These are phyloP conservation scores for Chroicocephalus ridibundus DNA, from an alignment of 2,113 vertebrate species.

Conservation along the genomic window DNA sequence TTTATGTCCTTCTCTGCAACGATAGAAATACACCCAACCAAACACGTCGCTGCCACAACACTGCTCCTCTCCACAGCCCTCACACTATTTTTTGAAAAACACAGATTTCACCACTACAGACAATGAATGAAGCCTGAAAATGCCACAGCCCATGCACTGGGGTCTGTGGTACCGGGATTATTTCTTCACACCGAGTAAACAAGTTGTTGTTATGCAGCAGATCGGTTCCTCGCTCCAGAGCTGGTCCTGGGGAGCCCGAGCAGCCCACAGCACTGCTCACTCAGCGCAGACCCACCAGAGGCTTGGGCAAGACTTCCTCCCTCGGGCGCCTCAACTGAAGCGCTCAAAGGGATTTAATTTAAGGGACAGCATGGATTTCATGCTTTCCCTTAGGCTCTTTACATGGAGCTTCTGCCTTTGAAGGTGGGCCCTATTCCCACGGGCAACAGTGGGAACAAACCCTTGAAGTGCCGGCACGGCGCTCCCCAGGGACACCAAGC, in stretches of 20 bases:
- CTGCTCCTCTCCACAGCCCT: not conserved
- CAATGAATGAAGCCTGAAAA: fast-evolving
- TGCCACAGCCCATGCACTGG: not conserved
- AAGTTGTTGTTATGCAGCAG: not conserved
- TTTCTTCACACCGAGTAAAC: not conserved
- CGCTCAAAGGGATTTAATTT: not conserved
- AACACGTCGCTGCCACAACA: not conserved
- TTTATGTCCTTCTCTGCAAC: not conserved
- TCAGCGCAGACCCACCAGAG: not conserved
- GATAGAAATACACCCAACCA: not conserved
- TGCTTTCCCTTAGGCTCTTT: not conserved
- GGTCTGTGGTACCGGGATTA: not conserved
- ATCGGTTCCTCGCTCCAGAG: fast-evolving
- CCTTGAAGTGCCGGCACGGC: not conserved
- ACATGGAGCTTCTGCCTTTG: not conserved
- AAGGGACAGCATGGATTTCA: not conserved
- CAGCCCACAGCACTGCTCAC: not conserved
- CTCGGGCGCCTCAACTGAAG: not conserved
- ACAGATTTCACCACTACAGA: not conserved
- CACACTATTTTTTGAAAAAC: not conserved
- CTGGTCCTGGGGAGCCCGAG: not conserved
- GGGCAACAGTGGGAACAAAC: not conserved
- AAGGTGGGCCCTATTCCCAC: not conserved
- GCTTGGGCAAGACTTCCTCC: not conserved
- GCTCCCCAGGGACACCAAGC: not conserved